A percentile compares a stretch with the other conserved stretches of the same genome.
These are phyloP conservation scores for Cloeon dipterum DNA, from an alignment of 2,888 invertebrate species.

Conservation along the genomic window DNA sequence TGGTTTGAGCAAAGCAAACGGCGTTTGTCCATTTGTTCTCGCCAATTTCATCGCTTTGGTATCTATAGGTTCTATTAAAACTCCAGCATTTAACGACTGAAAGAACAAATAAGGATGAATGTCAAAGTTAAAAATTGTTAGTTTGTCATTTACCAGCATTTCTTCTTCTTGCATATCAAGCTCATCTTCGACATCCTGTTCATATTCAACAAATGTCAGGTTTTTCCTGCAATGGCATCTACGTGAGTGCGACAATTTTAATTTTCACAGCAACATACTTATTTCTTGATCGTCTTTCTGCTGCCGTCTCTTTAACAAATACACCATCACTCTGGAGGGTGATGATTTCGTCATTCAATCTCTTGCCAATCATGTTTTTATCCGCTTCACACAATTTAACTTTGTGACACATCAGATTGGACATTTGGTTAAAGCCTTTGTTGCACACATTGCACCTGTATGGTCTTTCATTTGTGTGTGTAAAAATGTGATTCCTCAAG, in stretches of 20 bases:
- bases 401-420: conserved; percentile 56
- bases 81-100: conserved; percentile 30
- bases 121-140: too few species aligned
- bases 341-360: too few species aligned
- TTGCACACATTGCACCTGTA: conserved; percentile 50
- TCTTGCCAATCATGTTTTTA: too few species aligned
- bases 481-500: conserved; percentile 49
- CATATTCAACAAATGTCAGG: conserved; percentile 6
- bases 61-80: conserved; percentile 44
- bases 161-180: conserved; percentile 10
- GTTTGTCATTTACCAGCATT: conserved; percentile 6
- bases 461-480: conserved; percentile 54
- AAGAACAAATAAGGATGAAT: too few species aligned
- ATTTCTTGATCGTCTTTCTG: neutral
- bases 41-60: conserved; percentile 47
- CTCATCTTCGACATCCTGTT: conserved; percentile 6
- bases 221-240: too few species aligned
- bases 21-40: conserved; percentile 35
- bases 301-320: too few species aligned
- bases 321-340: too few species aligned
- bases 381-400: too few species aligned
- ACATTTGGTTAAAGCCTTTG: conserved; percentile 61
- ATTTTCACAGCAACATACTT: neutral
- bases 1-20: conserved; percentile 44
- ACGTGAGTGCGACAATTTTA: too few species aligned